Evolutionary conservation across 2,797 vertebrate species (phyloP), one percentile per base, ranked within the genome.

Genomic region (Smutsia gigantea): DNA sequence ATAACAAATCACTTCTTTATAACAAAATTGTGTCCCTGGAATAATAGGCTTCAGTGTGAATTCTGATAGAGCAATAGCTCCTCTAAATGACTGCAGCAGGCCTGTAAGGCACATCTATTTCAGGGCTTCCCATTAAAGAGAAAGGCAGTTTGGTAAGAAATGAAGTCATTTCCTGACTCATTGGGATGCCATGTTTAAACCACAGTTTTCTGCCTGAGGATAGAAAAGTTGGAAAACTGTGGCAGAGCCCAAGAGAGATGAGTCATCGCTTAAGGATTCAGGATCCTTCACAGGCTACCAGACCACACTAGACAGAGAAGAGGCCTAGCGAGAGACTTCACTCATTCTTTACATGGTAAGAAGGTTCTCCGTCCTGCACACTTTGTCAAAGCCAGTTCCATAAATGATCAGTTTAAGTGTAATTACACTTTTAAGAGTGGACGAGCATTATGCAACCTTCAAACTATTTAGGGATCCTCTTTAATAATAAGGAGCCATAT

Each of bases 1-100:
- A 98, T 98, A 98, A 98, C 91, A 98, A 98, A 98, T 97, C 61
- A 93, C 77, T 98, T 98, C 87, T 97, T 98, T 95, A 97, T 94
- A 95, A 98, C 97, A 98, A 98, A 97, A 97, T 95, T 97, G 72
- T 97, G 96, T 98, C 93, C 97, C 97, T 98, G 95, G 92, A 98
- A 98, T 98, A 98, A 98, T 94, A 96, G 96, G 63, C 87, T 97
- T 97, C 95, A 90, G 83, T 78, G 75, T 96, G 96, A 97, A 96
- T 97, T 98, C 96, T 98, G 94, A 98, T 96, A 98, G 95, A 97
- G 96, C 97, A 98, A 97, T 97, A 98, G 94, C 97, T 98, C 97
- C 97, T 98, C 98, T 98, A 96, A 98, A 97, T 96, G 97, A 98
- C 97, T 98, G 96, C 94, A 98, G 93, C 97, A 98, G 87, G 94